Base-by-base conservation (phyloP, 2,113 vertebrate species). In the Choloepus hoffmanni region DNA sequence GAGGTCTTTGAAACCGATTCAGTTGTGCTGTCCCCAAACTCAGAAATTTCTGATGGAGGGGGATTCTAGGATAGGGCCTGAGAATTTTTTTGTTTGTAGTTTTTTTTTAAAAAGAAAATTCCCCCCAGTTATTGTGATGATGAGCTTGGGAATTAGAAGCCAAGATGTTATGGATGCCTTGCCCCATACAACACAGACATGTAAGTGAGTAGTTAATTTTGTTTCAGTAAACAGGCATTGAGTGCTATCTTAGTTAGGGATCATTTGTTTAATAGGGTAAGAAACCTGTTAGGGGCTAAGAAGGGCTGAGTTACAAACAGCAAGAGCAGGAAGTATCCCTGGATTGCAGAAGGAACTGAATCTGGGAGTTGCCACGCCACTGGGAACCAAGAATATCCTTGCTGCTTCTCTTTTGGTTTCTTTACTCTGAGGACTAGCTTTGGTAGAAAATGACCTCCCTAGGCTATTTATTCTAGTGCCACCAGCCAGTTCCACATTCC, bases 61-160 rank as follows among this genome's bases (percentile, higher is more conserved):
- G 2, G 16, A 16, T 88, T 92, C 82, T 70, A 26, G 30, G 28
- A 7, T 84, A 89, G 19, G 13, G 10, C 36, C 43, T 83, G 63
- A 67, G 23, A 77, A 77, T 91, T 95, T 62, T 82, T 95, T 94
- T 90, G 40, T 67, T 81, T 36, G 16, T 48, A 73, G 73, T 5
- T 30, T 85, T 85, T 50, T 88, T 74, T 95, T 15, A 0, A 24
- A 30, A 77, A 92, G 67, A 24, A 60, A 50, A 67, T 43, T 63
- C 21, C 55, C 16, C 26, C 33, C 30, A 26, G 12, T 95, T 50
- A 85, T 79, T 63, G 4, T 67, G 18, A 60, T 73, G 58, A 79
- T 84, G 36, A 94, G 36, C 79, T 79, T 92, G 28, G 68, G 43
- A 91, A 36, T 83, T 84, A n/a, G 63, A 88, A 36, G 63, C 72